Evolutionary conservation across 2,797 vertebrate genomes (phyloP), one percentile per base, ranked within the genome.

Genomic region (Halcyon chelicuti): DNA sequence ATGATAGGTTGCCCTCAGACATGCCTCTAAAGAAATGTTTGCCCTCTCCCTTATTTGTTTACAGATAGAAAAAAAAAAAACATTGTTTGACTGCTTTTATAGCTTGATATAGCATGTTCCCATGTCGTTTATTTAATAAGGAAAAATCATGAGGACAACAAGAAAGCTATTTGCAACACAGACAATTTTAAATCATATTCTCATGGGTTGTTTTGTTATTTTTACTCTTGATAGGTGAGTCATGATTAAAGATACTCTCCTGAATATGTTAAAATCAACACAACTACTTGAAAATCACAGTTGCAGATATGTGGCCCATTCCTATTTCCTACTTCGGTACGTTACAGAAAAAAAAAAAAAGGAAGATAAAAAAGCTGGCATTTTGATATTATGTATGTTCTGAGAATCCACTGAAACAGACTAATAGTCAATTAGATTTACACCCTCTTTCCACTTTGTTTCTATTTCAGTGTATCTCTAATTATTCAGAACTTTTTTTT

Each of bases 361-460:
- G n/a, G n/a, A n/a, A n/a, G n/a, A n/a, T 81, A 87, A 9, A 62
- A 70, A 63, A 62, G 5, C 19, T 86, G 18, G 63, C 51, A 88
- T 89, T 82, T 66, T 89, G n/a, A 40, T 68, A 42, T 29, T 83
- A 33, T 66, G 13, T 54, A 11, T 3, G 1, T 58, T 74, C 75
- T 21, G 25, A 76, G 33, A 88, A 90, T 35, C 39, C 46, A 62
- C 26, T 72, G 35, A 90, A 89, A 71, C 88, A 73, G 52, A 95
- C 39, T 31, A 84, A 70, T 62, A 78, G 80, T 95, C 91, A 90
- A 81, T 91, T 82, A 86, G 68, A 35, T 93, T 96, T 82, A 68
- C 10, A 77, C 14, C 26, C 6, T 81, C 21, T 23, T 10, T 66
- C 77, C n/a, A 67, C 87, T 90, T 93, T 94, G 29, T 67, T 86